phyloP scores from a whole-genome alignment of 2,888 invertebrate genomes.

The Pollenia amentaria region DNA sequence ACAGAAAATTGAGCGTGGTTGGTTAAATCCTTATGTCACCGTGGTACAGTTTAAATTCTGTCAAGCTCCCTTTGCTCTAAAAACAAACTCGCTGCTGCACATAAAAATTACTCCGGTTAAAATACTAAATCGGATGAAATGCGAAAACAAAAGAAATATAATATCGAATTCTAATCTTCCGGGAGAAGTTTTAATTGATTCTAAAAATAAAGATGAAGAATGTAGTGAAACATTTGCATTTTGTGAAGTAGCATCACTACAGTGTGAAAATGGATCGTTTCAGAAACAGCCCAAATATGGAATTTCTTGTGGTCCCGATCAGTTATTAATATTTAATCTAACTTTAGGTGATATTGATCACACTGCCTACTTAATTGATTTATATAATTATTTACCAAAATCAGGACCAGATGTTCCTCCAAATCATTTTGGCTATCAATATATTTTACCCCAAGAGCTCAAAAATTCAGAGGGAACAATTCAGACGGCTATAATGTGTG shows the following conservation, averaged over 20 bases:
- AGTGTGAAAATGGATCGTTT: conserved; percentile 62
- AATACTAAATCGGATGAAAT: conserved; percentile 4
- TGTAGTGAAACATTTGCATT: conserved; percentile 35
- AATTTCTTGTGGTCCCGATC: conserved; percentile 88
- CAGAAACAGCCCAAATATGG: conserved; percentile 87
- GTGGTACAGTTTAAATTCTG: conserved; percentile 92
- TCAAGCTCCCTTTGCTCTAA: conserved; percentile 88
- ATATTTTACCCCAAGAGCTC: conserved; percentile 92
- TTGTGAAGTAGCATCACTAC: conserved; percentile 69
- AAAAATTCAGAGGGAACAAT: conserved; percentile 89
- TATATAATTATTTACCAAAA: conserved; percentile 85
- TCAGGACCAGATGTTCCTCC: conserved; percentile 46
- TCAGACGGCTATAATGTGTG: conserved; percentile 91
- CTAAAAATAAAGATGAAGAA: not conserved
- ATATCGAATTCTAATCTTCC: not conserved
- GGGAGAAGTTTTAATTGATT: too few relatives aligned
- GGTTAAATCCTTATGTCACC: conserved; percentile 89
- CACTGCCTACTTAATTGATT: conserved; percentile 92
- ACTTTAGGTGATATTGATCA: conserved; percentile 89
- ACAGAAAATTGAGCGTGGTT: conserved; percentile 88
- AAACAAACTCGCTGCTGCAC: conserved; percentile 76
- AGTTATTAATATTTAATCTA: conserved; percentile 91
- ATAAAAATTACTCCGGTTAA: conserved; percentile 84
- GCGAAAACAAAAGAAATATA: not conserved
- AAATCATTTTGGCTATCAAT: conserved; percentile 91